phyloP scores from a whole-genome alignment of 2,113 vertebrate species.

The Crotalus tigris region DNA sequence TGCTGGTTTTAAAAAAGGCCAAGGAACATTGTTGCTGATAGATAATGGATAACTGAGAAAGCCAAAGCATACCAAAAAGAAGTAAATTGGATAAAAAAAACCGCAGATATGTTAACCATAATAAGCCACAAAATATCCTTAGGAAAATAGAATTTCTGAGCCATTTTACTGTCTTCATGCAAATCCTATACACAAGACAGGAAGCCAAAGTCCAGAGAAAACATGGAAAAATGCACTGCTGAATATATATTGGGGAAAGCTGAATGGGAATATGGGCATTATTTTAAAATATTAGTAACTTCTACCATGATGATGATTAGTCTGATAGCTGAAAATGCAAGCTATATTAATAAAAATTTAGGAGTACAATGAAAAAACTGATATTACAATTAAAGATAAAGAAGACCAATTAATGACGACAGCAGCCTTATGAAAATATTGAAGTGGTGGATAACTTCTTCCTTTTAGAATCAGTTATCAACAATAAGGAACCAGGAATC shows the following conservation, averaged over 20 bases:
- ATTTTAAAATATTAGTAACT: neutral
- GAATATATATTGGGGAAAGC: neutral
- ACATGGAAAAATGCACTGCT: neutral
- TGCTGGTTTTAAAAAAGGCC: neutral
- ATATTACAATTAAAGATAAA: neutral
- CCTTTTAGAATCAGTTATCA: neutral
- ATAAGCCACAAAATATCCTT: neutral
- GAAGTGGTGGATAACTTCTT: neutral
- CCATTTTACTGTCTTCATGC: neutral
- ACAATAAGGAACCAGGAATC: neutral
- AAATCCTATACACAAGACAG: neutral
- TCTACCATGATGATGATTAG: neutral
- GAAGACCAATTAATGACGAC: neutral
- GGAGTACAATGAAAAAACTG: neutral
- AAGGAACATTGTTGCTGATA: neutral
- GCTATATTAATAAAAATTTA: neutral
- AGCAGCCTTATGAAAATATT: neutral
- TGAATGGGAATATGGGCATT: neutral
- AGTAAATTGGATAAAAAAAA: neutral
- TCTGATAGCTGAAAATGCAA: neutral
- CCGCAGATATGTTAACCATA: neutral
- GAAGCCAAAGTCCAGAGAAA: neutral
- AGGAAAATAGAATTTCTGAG: neutral
- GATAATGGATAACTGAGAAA: neutral
- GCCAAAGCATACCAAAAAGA: neutral